Percentiles rank a stretch among this genome's conserved stretches.
These are phyloP conservation scores for Anguilla pacifica DNA, from an alignment of 2,797 vertebrate species.

Conservation along the genomic window DNA sequence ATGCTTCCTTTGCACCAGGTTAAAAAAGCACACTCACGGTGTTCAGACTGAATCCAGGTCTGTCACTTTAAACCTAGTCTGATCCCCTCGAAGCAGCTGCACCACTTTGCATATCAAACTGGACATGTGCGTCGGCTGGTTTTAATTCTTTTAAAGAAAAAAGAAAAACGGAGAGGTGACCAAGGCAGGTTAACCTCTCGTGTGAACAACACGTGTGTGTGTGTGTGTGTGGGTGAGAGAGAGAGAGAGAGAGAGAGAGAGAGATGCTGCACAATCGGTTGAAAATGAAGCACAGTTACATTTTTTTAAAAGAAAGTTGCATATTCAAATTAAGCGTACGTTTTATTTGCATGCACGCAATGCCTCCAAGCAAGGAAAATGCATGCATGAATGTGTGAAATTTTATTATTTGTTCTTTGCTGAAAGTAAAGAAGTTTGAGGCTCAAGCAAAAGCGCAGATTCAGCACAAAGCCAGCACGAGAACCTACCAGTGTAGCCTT, in stretches of 20 bases:
- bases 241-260: too few relatives aligned
- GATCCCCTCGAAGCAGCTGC: background rate
- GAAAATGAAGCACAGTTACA: too few relatives aligned
- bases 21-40: background rate
- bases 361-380: background rate
- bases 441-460: background rate
- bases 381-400: background rate
- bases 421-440: background rate
- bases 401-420: background rate
- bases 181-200: background rate
- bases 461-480: slow-evolving; percentile 14
- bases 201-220: background rate
- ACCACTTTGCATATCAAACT: background rate
- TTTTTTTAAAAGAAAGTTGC: too few relatives aligned
- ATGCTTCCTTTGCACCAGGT: background rate
- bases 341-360: background rate
- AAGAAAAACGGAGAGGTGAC: background rate
- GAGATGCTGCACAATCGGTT: too few relatives aligned
- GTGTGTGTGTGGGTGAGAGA: background rate
- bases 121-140: background rate
- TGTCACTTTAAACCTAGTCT: background rate
- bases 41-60: background rate
- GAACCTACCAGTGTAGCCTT: background rate
- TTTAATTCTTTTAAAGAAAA: background rate
- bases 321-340: too few relatives aligned